Conservation (phyloP, 2,113 vertebrate species). For the Bolborhynchus lineola region DNA sequence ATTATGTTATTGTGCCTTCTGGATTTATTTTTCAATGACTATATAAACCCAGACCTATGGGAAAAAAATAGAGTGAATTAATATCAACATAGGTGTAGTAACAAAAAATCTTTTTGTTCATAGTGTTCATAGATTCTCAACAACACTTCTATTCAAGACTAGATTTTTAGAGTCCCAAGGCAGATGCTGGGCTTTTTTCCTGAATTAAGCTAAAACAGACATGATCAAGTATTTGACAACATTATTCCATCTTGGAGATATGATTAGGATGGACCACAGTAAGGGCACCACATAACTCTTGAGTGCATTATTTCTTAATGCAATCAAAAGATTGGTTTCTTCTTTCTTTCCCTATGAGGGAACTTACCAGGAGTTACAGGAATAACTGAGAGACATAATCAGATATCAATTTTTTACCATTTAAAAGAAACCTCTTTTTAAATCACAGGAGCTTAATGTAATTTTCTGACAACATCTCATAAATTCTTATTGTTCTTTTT, state of each 20-base stretch:
- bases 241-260: neutral
- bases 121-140: neutral
- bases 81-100: neutral
- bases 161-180: neutral
- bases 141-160: neutral
- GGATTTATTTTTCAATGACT: neutral
- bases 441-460: neutral
- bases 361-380: neutral
- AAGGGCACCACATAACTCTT: neutral
- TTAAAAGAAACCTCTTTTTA: neutral
- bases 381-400: neutral
- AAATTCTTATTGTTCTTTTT: neutral
- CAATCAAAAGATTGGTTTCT: neutral
- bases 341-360: neutral
- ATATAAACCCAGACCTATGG: neutral
- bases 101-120: neutral
- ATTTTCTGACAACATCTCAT: neutral
- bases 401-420: neutral
- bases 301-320: neutral
- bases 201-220: neutral
- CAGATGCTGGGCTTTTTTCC: rapidly evolving
- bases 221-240: neutral
- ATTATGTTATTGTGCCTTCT: neutral
- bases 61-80: neutral
- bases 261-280: neutral